These are phyloP conservation scores for Hozukius guyotensis DNA, from an alignment of 2,797 vertebrate species.

Conservation along the genomic window DNA sequence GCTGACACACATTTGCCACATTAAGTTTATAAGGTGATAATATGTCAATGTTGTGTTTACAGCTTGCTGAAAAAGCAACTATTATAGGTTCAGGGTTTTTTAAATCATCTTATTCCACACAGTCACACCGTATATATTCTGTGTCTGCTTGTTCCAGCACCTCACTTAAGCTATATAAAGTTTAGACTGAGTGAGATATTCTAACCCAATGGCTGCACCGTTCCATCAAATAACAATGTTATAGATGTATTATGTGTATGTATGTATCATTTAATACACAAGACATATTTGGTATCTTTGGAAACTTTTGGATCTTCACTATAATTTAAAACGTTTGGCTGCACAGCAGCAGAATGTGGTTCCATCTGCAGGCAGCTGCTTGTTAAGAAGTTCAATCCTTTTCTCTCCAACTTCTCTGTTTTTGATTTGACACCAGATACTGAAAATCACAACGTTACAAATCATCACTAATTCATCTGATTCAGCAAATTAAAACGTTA, in stretches of 20 bases:
- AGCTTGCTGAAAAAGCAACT: not conserved
- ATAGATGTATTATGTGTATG: not conserved
- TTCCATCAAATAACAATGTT: not conserved
- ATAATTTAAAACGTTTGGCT: not conserved
- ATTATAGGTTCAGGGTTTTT: not conserved
- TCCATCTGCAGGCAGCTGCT: not conserved
- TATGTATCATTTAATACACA: not conserved
- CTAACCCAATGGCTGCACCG: not conserved
- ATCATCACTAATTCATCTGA: constrained; percentile 1
- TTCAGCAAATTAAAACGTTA: constrained; percentile 10
- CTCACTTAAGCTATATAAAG: not conserved
- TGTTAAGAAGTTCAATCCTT: not conserved
- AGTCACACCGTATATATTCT: not conserved
- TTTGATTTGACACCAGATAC: not conserved
- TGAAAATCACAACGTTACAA: not conserved
- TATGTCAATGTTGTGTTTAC: not conserved
- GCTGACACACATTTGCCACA: too few species aligned
- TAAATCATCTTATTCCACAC: not conserved
- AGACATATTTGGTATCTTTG: not conserved
- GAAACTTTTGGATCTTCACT: not conserved
- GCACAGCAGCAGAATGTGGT: not conserved
- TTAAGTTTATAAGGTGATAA: not conserved
- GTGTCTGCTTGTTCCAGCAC: not conserved
- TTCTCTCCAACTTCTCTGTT: constrained; percentile 1
- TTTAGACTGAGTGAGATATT: not conserved